Evolutionary conservation across 23 tunicate genomes (phyloP).

Genomic region (Ciona savignyi): DNA sequence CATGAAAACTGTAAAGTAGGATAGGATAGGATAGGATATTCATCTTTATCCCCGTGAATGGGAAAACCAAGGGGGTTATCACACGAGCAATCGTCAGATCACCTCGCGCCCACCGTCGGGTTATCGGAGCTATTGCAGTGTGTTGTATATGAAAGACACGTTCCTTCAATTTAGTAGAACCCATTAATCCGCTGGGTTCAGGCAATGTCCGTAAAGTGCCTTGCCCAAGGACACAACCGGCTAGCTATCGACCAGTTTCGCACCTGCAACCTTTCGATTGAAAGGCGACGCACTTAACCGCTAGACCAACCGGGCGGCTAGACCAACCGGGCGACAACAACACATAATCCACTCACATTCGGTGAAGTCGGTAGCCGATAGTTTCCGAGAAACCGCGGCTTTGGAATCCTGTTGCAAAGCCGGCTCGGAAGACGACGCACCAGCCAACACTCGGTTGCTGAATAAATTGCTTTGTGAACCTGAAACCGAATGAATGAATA

Average conservation of each 20-base stretch:
- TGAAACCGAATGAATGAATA: constrained; percentile 3
- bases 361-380: background rate
- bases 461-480: constrained; percentile 86
- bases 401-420: constrained; percentile 22
- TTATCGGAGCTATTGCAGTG: too few relatives aligned
- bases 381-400: background rate
- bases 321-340: constrained; percentile 56
- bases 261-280: background rate
- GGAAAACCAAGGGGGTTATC: too few relatives aligned
- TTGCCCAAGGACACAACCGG: too few relatives aligned
- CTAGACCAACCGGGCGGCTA: constrained; percentile 29
- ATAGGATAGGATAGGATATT: too few relatives aligned
- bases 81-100: too few relatives aligned
- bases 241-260: background rate
- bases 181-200: too few relatives aligned
- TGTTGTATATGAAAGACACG: too few relatives aligned
- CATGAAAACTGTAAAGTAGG: too few relatives aligned
- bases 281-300: background rate
- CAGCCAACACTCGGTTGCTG: constrained; percentile 77
- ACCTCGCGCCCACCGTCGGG: too few relatives aligned
- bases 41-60: too few relatives aligned
- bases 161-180: too few relatives aligned
- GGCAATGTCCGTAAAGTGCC: too few relatives aligned
- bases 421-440: constrained; percentile 46
- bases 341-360: constrained; percentile 32